A percentile compares a stretch with the other conserved stretches of the same genome.
phyloP scores from a whole-genome alignment of 2,888 invertebrate species.

The Danaus chrysippus region DNA sequence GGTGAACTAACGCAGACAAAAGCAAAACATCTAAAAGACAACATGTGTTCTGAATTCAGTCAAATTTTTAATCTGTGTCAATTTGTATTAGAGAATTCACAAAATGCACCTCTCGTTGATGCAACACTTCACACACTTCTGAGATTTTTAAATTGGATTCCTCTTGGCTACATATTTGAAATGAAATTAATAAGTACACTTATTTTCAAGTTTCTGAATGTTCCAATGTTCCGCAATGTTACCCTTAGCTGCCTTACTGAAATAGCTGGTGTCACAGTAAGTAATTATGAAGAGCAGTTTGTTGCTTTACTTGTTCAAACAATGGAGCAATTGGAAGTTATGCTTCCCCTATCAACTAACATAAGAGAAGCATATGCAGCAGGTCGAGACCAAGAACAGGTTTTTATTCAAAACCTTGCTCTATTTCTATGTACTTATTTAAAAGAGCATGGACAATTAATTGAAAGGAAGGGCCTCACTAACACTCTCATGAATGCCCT shows the following conservation, averaged over 20 bases:
- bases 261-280: conserved; percentile 94
- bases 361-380: conserved; percentile 96
- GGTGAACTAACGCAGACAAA: conserved; percentile 99
- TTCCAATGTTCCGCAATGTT: conserved; percentile 98
- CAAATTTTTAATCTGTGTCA: conserved; percentile 99
- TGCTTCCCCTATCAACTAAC: conserved; percentile 94
- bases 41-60: conserved; percentile 99
- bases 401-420: conserved; percentile 98
- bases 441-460: conserved; percentile 95
- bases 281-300: conserved; percentile 96
- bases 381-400: conserved; percentile 97
- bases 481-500: conserved; percentile 90
- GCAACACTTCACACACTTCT: conserved; percentile 97
- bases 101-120: conserved; percentile 97
- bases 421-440: conserved; percentile 98
- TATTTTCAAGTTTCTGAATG: conserved; percentile 97
- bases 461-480: conserved; percentile 89
- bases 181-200: conserved; percentile 97
- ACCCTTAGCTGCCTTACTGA: conserved; percentile 99
- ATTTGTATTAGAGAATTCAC: conserved; percentile 98
- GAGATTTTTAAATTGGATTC: conserved; percentile 99
- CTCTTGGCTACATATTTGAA: conserved; percentile 99
- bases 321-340: conserved; percentile 94
- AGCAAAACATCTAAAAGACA: conserved; percentile 99
- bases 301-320: conserved; percentile 93